Evolutionary conservation across 1,140 invertebrate genomes (phyloP), one percentile per base, ranked within the genome.

Genomic region (Sesamia nonagrioides): DNA sequence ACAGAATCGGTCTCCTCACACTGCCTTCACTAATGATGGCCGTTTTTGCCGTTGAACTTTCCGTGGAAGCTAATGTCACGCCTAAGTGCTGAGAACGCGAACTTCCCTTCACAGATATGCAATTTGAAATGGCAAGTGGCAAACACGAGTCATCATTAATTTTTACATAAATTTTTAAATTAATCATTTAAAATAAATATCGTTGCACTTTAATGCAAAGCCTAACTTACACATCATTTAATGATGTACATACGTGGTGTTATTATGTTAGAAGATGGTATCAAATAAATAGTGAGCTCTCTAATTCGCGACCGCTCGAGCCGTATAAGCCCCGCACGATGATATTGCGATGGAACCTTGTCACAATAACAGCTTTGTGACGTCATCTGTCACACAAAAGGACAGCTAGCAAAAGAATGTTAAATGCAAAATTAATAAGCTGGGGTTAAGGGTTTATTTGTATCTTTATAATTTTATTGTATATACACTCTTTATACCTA

Each of bases 31-130:
- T 68, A 54, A 77, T 50, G 74, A 61, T 63, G 21, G n/a, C 40
- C 50, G 81, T 87, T 87, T 84, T 84, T 84, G 68, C 75, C 37
- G 66, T 80, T 80, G 81, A 88, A 80, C 71, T 88, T 85, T 89
- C 85, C 84, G 82, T 87, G 79, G 84, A 88, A 88, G 82, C 77
- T 79, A 71, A 54, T 82, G 78, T 84, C 81, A 83, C 78, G 82
- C 76, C 76, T 85, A 82, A 80, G 78, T 77, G 77, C 82, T 89
- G 87, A 75, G 87, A 88, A 88, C 82, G 81, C 74, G 84, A 89
- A 86, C 79, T 75, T 68, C 40, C 45, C 74, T 81, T 84, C 69
- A 78, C 48, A 66, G 27, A 40, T 54, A 56, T 77, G 45, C 60
- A 66, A 9, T 68, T 66, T 77, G 74, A 77, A 77, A 77, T 77